These are phyloP conservation scores for Saxidomus purpurata DNA, from an alignment of 1,140 invertebrate genomes.

Conservation along the genomic window DNA sequence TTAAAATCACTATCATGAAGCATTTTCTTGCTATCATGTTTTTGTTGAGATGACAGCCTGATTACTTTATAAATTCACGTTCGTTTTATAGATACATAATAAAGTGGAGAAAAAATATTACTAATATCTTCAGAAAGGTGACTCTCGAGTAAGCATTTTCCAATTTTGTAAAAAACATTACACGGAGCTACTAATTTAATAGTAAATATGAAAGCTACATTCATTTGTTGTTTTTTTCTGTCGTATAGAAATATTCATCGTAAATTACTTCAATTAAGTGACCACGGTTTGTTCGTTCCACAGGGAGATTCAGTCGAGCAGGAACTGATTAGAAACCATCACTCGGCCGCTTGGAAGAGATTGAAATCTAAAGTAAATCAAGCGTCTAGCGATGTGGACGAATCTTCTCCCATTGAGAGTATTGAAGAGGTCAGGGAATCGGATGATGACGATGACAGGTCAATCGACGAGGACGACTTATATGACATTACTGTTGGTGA, in stretches of 20 bases:
- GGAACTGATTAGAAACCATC: constrained; percentile 32
- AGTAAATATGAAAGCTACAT: too few species aligned
- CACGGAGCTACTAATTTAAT: too few species aligned
- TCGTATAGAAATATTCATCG: not conserved
- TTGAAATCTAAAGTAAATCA: not conserved
- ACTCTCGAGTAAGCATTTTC: too few species aligned
- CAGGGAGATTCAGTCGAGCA: constrained; percentile 39
- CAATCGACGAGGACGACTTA: constrained; percentile 31
- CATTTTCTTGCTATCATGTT: too few species aligned
- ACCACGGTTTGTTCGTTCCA: not conserved
- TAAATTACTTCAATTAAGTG: not conserved
- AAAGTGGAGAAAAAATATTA: too few species aligned
- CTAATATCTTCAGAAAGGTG: too few species aligned
- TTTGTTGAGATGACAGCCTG: too few species aligned
- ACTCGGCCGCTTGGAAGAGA: not conserved
- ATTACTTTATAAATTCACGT: too few species aligned
- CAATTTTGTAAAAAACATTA: too few species aligned
- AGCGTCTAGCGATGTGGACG: not conserved
- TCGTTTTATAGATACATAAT: too few species aligned
- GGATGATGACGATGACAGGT: not conserved
- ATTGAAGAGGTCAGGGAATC: not conserved
- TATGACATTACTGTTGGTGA: constrained; percentile 67
- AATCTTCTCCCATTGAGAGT: not conserved
- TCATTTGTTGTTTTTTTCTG: too few species aligned
- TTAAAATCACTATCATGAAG: too few species aligned